phyloP scores from a whole-genome alignment of 2,113 vertebrate species.

The Sinocyclocheilus anophthalmus region DNA sequence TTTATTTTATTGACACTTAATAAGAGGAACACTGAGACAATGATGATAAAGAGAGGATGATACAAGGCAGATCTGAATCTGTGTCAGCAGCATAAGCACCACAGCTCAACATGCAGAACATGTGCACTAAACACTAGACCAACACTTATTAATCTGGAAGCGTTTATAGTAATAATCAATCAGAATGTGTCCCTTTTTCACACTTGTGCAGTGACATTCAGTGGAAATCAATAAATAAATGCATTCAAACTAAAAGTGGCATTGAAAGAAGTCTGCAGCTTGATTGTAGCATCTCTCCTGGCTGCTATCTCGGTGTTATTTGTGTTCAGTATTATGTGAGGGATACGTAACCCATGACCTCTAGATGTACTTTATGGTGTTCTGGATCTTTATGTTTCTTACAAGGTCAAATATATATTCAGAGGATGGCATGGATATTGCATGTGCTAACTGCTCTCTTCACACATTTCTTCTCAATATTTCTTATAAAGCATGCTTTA shows the following conservation, averaged over 20 bases:
- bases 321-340: not conserved
- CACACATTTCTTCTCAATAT: not conserved
- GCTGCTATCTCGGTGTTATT: not conserved
- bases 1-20: not conserved
- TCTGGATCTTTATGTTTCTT: not conserved
- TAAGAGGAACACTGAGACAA: not conserved
- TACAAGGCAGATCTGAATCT: not conserved
- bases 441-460: not conserved
- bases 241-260: not conserved
- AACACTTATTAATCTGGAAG: not conserved
- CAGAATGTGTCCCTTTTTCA: not conserved
- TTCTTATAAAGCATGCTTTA: not conserved
- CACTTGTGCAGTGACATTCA: not conserved
- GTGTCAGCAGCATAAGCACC: not conserved
- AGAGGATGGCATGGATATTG: not conserved
- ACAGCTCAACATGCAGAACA: constrained; percentile 3
- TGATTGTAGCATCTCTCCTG: not conserved
- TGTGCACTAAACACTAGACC: not conserved
- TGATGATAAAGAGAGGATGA: not conserved
- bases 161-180: not conserved
- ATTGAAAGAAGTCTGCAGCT: not conserved
- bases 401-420: not conserved
- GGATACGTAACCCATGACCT: not conserved
- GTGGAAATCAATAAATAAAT: not conserved
- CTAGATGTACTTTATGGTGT: not conserved